Evolutionary conservation across 1,140 invertebrate species (phyloP).

Genomic region (Tetramorium simillimum): DNA sequence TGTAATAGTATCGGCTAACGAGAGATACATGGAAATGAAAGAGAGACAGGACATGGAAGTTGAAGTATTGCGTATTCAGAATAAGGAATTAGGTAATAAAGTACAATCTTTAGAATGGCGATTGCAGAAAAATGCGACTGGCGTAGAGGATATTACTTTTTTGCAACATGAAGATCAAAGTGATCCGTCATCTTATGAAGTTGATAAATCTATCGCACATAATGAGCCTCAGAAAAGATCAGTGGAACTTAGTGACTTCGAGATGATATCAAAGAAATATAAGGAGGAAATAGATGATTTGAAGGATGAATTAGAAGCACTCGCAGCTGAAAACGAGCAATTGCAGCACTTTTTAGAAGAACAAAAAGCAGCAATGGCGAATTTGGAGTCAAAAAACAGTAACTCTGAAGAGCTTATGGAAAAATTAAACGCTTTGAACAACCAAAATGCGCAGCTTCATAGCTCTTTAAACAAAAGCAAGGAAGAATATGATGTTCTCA

Average conservation of each 20-base stretch:
- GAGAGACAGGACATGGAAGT: slow-evolving; percentile 90
- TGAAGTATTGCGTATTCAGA: slow-evolving; percentile 89
- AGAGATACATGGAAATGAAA: slow-evolving; percentile 91
- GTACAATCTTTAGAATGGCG: slow-evolving; percentile 85
- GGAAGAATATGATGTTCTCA: slow-evolving; percentile 74
- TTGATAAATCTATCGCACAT: not conserved
- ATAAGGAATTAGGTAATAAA: slow-evolving; percentile 88
- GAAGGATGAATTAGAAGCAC: slow-evolving; percentile 87
- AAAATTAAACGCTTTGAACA: slow-evolving; percentile 69
- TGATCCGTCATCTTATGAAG: not conserved
- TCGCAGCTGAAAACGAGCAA: slow-evolving; percentile 90
- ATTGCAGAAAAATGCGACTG: slow-evolving; percentile 11
- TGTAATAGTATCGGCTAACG: slow-evolving; percentile 91
- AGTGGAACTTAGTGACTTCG: slow-evolving; percentile 10
- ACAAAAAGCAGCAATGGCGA: slow-evolving; percentile 81
- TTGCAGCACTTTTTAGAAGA: slow-evolving; percentile 89
- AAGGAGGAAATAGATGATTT: slow-evolving; percentile 83
- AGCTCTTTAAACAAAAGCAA: slow-evolving; percentile 72
- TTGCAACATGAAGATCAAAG: not conserved
- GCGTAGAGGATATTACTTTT: not conserved
- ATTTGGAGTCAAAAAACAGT: slow-evolving; percentile 73
- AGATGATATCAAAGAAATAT: slow-evolving; percentile 69
- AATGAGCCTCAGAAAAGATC: slow-evolving; percentile 22
- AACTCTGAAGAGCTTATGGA: slow-evolving; percentile 65
- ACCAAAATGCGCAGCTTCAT: slow-evolving; percentile 71